These are phyloP conservation scores for Orchestia grillus DNA, from an alignment of 1,140 invertebrate genomes.

Conservation along the genomic window DNA sequence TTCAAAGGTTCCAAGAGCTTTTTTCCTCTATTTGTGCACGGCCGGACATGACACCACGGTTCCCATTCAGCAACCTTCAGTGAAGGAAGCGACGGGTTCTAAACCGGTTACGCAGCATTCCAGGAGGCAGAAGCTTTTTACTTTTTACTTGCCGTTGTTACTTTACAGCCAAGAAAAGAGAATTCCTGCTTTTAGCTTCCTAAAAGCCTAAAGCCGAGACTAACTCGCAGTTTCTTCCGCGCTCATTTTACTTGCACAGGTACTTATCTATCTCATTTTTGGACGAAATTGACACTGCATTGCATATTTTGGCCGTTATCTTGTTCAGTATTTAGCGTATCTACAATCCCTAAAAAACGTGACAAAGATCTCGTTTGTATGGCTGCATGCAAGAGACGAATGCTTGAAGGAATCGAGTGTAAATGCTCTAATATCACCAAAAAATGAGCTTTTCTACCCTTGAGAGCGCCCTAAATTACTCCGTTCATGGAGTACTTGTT, in stretches of 20 bases:
- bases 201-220: neutral
- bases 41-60: neutral
- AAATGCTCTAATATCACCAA: neutral
- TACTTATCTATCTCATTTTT: neutral
- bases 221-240: neutral
- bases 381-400: neutral
- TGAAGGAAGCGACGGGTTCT: neutral
- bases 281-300: neutral
- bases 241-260: neutral
- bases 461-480: neutral
- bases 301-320: neutral
- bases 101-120: conserved; percentile 6
- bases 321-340: neutral
- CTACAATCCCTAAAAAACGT: too few relatives aligned
- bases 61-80: neutral
- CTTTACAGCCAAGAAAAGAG: neutral
- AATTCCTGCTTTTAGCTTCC: neutral
- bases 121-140: neutral
- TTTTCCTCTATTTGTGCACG: neutral
- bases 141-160: neutral
- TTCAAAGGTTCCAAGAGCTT: neutral
- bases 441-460: neutral
- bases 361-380: neutral
- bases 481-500: neutral
- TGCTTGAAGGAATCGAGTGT: neutral